These are phyloP conservation scores for Drosophila oshimai DNA, from an alignment of 1,140 invertebrate genomes.

Conservation along the genomic window DNA sequence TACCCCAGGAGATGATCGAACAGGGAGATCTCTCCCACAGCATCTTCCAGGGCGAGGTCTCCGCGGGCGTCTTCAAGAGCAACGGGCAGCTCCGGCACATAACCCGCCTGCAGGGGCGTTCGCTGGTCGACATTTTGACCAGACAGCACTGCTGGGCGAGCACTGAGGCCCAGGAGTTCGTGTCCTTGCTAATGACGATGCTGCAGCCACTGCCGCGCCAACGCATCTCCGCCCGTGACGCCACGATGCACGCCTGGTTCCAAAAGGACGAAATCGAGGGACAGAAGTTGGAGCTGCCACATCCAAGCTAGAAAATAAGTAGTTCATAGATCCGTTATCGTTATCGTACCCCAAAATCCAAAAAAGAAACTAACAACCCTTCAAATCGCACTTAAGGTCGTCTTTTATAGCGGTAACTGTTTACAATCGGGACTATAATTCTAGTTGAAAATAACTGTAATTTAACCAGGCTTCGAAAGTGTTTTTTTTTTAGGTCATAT, in stretches of 20 bases:
- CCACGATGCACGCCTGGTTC: constrained; percentile 90
- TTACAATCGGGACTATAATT: too few species aligned
- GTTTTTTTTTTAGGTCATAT: too few species aligned
- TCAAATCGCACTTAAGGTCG: too few species aligned
- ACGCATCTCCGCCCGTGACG: constrained; percentile 94
- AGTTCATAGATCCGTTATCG: too few species aligned
- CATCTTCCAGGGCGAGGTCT: constrained; percentile 97
- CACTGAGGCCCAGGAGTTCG: constrained; percentile 92
- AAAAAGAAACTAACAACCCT: too few species aligned
- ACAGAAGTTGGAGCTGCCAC: too few species aligned
- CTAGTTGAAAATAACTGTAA: too few species aligned
- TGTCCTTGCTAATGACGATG: constrained; percentile 96
- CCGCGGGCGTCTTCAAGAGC: constrained; percentile 95
- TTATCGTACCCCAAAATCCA: too few species aligned
- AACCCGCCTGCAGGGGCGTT: constrained; percentile 94
- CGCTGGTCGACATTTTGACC: constrained; percentile 91
- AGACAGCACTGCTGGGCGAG: constrained; percentile 96
- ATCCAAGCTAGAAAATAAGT: too few species aligned
- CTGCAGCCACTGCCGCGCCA: constrained; percentile 93
- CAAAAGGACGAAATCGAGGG: not conserved
- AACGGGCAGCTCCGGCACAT: constrained; percentile 95
- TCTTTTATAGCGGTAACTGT: too few species aligned
- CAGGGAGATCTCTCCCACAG: constrained; percentile 94
- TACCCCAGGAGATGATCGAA: constrained; percentile 93
- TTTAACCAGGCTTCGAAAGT: too few species aligned